Evolutionary conservation across 2,797 vertebrate species (phyloP).

Genomic region (Sphenodon punctatus): DNA sequence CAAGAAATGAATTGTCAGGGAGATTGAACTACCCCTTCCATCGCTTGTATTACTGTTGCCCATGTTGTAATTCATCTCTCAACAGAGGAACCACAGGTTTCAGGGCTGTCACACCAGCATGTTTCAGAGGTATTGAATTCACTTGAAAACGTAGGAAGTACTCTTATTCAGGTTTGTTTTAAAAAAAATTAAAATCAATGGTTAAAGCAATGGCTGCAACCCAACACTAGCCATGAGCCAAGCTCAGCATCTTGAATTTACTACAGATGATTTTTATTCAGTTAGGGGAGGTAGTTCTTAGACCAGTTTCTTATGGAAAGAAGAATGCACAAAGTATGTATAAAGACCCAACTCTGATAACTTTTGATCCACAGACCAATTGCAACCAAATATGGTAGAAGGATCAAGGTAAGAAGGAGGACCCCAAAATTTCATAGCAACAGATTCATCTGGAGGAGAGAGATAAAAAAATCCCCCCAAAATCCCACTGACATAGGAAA

Average conservation of each 20-base stretch:
- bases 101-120: background rate
- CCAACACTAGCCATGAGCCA: background rate
- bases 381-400: no score
- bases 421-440: no score
- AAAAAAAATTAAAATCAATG: background rate
- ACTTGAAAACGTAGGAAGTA: background rate
- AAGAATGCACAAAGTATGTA: no score
- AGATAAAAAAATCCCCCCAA: no score
- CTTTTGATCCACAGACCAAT: no score
- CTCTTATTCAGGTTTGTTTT: background rate
- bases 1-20: conserved; percentile 40
- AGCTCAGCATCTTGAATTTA: background rate
- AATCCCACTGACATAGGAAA: no score
- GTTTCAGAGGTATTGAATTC: background rate
- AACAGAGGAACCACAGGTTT: background rate
- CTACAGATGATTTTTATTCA: background rate
- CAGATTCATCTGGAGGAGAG: no score
- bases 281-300: background rate
- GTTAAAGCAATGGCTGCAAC: background rate
- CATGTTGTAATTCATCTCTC: background rate
- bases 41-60: conserved; percentile 8
- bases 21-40: background rate
- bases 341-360: no score
- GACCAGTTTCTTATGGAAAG: no score
- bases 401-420: no score